These are phyloP conservation scores for Stratiolaelaps scimitus DNA, from an alignment of 1,140 invertebrate genomes.

Conservation along the genomic window DNA sequence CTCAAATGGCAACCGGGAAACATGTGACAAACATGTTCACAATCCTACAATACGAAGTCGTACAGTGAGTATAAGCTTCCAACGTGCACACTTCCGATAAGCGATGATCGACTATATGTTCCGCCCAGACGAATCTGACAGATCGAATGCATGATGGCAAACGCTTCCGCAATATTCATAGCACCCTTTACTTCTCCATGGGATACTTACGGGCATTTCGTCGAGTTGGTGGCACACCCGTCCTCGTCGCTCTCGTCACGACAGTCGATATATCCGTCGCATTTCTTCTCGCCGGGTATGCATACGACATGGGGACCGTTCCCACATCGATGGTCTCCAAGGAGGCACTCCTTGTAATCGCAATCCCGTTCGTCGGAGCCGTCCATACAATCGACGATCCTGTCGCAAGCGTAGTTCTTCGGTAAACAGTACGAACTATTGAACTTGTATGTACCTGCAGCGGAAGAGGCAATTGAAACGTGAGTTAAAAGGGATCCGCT, in stretches of 20 bases:
- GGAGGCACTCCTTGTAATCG: constrained; percentile 48
- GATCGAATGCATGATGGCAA: too few species aligned
- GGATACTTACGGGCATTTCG: constrained; percentile 21
- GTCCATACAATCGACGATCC: constrained; percentile 80
- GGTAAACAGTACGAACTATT: constrained; percentile 87
- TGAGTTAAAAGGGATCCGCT: too few species aligned
- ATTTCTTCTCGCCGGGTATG: constrained; percentile 55
- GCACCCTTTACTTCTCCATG: too few species aligned
- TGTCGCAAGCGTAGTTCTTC: constrained; percentile 75
- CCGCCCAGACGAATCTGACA: too few species aligned
- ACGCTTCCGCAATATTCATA: too few species aligned
- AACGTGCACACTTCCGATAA: too few species aligned
- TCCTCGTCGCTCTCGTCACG: constrained; percentile 58
- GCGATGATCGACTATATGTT: too few species aligned
- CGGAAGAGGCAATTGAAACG: too few species aligned
- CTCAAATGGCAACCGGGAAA: too few species aligned
- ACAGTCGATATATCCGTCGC: constrained; percentile 44
- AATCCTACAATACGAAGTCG: too few species aligned
- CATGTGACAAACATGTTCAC: too few species aligned
- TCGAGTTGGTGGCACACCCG: constrained; percentile 53
- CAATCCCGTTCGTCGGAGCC: constrained; percentile 78
- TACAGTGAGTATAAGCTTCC: too few species aligned
- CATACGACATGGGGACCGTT: constrained; percentile 48
- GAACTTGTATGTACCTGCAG: constrained; percentile 47
- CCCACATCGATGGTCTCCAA: constrained; percentile 78